Percentiles rank a stretch among this genome's conserved stretches.
These are phyloP conservation scores for Zoanthus gigantus DNA, from an alignment of 92 coral and sea anemone genomes.

Conservation along the genomic window DNA sequence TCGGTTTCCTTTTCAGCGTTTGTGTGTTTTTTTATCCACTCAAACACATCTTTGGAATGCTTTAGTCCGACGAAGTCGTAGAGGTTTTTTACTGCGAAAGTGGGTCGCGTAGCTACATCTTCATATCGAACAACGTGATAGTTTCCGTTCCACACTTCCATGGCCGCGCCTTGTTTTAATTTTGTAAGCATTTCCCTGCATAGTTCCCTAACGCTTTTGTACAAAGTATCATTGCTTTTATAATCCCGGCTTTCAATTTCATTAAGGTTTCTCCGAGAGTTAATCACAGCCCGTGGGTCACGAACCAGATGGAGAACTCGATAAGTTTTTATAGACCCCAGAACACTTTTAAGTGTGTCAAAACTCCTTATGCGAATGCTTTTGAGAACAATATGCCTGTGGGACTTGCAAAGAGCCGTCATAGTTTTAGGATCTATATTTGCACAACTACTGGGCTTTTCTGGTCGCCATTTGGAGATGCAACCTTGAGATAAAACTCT, in stretches of 20 bases:
- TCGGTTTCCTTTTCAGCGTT: constrained; percentile 30
- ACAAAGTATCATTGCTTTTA: constrained; percentile 15
- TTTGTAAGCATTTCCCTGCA: constrained; percentile 68
- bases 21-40: constrained; percentile 67
- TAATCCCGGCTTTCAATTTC: neutral
- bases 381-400: constrained; percentile 66
- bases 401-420: constrained; percentile 63
- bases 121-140: constrained; percentile 78
- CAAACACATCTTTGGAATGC: constrained; percentile 12
- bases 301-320: constrained; percentile 75
- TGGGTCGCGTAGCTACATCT: constrained; percentile 71
- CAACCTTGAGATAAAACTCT: constrained; percentile 26
- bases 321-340: constrained; percentile 37
- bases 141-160: constrained; percentile 38
- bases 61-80: constrained; percentile 55
- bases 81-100: constrained; percentile 59
- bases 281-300: constrained; percentile 84
- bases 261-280: constrained; percentile 58
- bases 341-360: constrained; percentile 46
- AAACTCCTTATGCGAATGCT: constrained; percentile 61
- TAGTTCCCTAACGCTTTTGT: constrained; percentile 58
- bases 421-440: constrained; percentile 54
- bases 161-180: constrained; percentile 64
- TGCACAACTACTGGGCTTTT: constrained; percentile 5
- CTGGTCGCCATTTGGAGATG: neutral